Evolutionary conservation across 1,140 invertebrate species (phyloP).

Genomic region (Heterodera schachtii): DNA sequence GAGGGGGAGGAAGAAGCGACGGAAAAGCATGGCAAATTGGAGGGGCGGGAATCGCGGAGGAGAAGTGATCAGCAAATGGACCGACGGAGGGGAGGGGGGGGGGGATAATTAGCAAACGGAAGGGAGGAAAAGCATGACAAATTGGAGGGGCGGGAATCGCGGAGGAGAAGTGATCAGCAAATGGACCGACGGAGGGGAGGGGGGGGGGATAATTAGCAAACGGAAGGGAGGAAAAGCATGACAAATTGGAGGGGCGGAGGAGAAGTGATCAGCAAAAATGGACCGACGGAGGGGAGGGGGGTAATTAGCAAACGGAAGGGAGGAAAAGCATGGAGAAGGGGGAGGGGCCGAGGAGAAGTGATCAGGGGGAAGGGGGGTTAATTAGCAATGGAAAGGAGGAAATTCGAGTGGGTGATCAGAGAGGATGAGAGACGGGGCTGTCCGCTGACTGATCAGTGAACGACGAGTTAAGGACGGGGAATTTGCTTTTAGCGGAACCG

Average conservation of each 20-base stretch:
- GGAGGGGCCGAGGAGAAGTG: neutral
- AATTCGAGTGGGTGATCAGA: neutral
- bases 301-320: neutral
- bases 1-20: neutral
- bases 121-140: neutral
- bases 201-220: neutral
- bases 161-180: neutral
- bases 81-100: neutral
- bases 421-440: too few species aligned
- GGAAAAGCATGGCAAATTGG: neutral
- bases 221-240: neutral
- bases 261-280: neutral
- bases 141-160: neutral
- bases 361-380: neutral
- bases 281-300: neutral
- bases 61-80: neutral
- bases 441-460: too few species aligned
- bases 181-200: neutral
- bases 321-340: neutral
- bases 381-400: neutral
- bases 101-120: neutral
- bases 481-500: too few species aligned
- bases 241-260: neutral
- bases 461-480: too few species aligned
- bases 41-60: neutral